Conservation (phyloP, 1,140 invertebrate species). For the Melipona quadrifasciata region DNA sequence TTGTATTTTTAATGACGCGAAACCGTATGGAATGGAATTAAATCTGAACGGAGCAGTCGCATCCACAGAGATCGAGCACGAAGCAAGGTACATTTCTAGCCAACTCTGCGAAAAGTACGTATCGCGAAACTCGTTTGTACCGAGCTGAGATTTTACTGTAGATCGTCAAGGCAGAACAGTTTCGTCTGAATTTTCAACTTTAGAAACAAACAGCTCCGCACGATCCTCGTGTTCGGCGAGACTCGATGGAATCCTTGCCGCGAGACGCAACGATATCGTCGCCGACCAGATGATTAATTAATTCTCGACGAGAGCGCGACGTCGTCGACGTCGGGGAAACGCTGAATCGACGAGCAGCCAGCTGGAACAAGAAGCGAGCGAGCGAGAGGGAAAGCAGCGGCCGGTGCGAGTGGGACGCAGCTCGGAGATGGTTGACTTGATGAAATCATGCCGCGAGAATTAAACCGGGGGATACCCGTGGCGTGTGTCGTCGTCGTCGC, state of each 20-base stretch:
- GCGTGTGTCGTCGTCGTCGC: slow-evolving; percentile 68
- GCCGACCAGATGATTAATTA: slow-evolving; percentile 28
- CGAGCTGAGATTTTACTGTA: no score
- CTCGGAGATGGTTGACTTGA: slow-evolving; percentile 77
- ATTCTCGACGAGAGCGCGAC: slow-evolving; percentile 12
- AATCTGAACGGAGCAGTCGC: no score
- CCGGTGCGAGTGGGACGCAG: slow-evolving; percentile 42
- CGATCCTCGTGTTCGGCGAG: neutral
- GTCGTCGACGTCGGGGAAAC: neutral
- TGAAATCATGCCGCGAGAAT: slow-evolving; percentile 80
- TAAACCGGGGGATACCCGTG: slow-evolving; percentile 72
- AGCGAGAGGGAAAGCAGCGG: neutral
- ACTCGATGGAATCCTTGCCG: no score
- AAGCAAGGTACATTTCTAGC: no score
- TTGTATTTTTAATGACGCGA: no score
- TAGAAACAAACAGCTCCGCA: no score
- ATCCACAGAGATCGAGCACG: no score
- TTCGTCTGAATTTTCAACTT: no score
- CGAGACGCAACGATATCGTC: neutral
- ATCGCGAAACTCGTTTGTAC: no score
- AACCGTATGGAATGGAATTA: no score
- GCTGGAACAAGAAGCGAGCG: neutral
- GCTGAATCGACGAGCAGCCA: neutral
- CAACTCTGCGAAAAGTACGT: no score
- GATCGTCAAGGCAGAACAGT: no score